phyloP scores from a whole-genome alignment of 1,140 invertebrate species.

The Panonychus citri region DNA sequence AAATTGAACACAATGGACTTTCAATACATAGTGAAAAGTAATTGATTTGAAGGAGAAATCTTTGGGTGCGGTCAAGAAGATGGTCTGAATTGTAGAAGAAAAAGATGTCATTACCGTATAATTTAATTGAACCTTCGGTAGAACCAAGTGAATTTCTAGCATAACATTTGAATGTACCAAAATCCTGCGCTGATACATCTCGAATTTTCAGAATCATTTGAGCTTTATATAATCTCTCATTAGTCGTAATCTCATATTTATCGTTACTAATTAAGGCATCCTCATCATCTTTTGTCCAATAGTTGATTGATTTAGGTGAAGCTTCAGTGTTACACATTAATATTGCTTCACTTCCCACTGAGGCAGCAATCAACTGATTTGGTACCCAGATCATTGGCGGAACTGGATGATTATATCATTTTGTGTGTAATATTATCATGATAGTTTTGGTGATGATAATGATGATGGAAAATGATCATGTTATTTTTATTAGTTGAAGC shows the following conservation, averaged over 20 bases:
- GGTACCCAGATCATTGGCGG: conserved; percentile 27
- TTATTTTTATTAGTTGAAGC: too few species aligned
- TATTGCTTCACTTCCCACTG: conserved; percentile 22
- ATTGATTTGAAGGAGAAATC: too few species aligned
- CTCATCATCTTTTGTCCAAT: conserved; percentile 17
- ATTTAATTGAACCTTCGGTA: conserved; percentile 64
- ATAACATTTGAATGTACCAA: conserved; percentile 64
- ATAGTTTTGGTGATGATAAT: too few species aligned
- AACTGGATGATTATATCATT: too few species aligned
- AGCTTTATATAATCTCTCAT: conserved; percentile 15
- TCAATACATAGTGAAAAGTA: too few species aligned
- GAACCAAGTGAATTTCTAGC: conserved; percentile 77
- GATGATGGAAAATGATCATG: too few species aligned
- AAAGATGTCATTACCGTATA: conserved; percentile 40
- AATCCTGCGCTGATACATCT: conserved; percentile 31
- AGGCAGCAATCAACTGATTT: conserved; percentile 25
- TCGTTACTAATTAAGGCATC: conserved; percentile 13
- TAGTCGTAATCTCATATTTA: conserved; percentile 14
- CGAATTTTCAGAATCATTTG: conserved; percentile 13
- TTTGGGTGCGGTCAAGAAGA: too few species aligned
- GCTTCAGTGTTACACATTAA: conserved; percentile 24
- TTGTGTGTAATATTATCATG: too few species aligned
- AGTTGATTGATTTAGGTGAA: conserved; percentile 14
- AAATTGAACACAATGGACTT: too few species aligned
- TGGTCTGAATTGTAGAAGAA: too few species aligned